A percentile compares a stretch with the other conserved stretches of the same genome.
These are phyloP conservation scores for Miichthys miiuy DNA, from an alignment of 2,797 vertebrate species.

Conservation along the genomic window DNA sequence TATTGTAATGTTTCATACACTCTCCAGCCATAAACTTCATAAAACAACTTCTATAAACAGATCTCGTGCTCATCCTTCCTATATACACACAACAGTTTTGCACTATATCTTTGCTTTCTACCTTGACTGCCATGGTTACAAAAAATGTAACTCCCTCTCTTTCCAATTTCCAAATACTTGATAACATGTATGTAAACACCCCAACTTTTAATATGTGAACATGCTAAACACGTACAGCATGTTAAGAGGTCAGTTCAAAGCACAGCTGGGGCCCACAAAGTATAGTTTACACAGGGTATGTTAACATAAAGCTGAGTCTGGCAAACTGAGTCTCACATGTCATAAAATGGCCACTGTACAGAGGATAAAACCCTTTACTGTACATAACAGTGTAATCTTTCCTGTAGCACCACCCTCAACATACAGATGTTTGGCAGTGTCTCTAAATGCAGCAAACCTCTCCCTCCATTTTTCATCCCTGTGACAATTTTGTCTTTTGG, in stretches of 20 bases:
- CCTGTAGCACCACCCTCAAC: not conserved
- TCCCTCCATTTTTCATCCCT: not conserved
- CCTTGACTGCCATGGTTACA: not conserved
- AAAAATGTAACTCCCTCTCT: not conserved
- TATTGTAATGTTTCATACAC: slow-evolving; percentile 16
- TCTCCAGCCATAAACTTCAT: slow-evolving; percentile 17
- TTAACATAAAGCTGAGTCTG: not conserved
- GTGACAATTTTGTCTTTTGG: not conserved
- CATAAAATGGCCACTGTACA: slow-evolving; percentile 14
- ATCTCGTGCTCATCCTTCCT: too few species aligned
- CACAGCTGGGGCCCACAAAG: not conserved
- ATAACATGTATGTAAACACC: not conserved
- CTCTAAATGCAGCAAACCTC: not conserved
- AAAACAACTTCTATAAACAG: slow-evolving; percentile 25
- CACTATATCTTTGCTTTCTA: not conserved
- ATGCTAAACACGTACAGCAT: not conserved
- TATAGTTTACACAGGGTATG: not conserved
- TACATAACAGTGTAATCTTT: not conserved
- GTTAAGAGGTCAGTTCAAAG: not conserved
- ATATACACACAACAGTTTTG: not conserved
- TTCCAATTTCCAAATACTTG: not conserved
- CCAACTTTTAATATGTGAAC: slow-evolving; percentile 3
- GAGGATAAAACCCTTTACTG: not conserved
- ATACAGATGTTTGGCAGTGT: not conserved
- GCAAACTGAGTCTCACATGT: not conserved